Base-by-base conservation (phyloP, 2,113 vertebrate species). In the Anarrhichthys ocellatus region DNA sequence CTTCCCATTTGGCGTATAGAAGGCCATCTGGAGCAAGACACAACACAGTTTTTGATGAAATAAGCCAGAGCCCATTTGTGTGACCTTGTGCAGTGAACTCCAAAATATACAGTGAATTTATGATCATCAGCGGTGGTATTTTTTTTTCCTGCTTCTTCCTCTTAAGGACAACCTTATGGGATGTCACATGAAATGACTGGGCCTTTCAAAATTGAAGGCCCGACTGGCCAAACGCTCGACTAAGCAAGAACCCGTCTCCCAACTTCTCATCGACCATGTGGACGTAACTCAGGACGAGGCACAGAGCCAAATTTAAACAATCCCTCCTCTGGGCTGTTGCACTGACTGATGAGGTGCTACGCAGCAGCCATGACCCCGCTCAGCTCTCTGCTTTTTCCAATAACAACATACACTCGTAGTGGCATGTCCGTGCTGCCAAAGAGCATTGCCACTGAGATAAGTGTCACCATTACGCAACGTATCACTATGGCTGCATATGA, bases 301-400 rank as follows among this genome's bases (percentile, higher is more conserved):
- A 36, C 73, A 4, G 83, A 83, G 84, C 88, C 92, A 94, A 58
- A 90, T 87, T 87, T 80, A 92, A 92, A 92, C 92, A 91, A 84
- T 87, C 83, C 81, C 74, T 92, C 87, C 80, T 87, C 78, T 36
- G 76, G 91, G 80, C 92, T 74, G 83, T 73, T 89, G 86, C 80
- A 83, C 82, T 91, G 94, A 95, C 90, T 92, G 93, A 95, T 94
- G 92, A 94, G 94, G 93, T 92, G 93, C 88, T 91, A 75, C 71
- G 71, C 80, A n/a, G 82, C 80, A 77, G 87, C 89, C 86, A 29
- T 91, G 89, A 94, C 91, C 93, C 80, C 24, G 72, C 89, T 91
- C 87, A 29, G 72, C 81, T 84, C 84, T 86, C 84, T 63, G 81
- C 82, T 92, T 87, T 88, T 88, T 89, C 87, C 92, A 92, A 88